Conservation (phyloP, 2,113 vertebrate species). For the Baryphthengus martii region DNA sequence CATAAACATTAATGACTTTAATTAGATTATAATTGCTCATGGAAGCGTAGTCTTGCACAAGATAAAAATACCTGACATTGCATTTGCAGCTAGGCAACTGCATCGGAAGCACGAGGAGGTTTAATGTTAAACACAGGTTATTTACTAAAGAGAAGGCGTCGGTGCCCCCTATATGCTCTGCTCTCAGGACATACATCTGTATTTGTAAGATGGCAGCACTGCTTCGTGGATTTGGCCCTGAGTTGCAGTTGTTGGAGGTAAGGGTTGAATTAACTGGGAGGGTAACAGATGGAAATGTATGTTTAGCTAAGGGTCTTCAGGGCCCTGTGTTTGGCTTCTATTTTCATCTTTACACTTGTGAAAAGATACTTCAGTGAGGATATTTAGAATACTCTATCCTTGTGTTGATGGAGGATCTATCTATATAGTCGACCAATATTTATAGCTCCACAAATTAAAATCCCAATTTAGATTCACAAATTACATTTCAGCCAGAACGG, state of each 20-base stretch:
- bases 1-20: constrained; percentile 72
- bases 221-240: not conserved
- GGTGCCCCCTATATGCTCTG: not conserved
- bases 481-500: not conserved
- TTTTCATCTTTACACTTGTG: not conserved
- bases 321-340: not conserved
- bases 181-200: not conserved
- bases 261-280: not conserved
- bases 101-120: not conserved
- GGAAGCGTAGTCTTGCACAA: constrained; percentile 41
- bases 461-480: not conserved
- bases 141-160: not conserved
- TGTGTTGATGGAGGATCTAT: not conserved
- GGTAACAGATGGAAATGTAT: not conserved
- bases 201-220: not conserved
- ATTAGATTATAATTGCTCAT: constrained; percentile 70
- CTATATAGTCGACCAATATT: not conserved
- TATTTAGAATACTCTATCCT: not conserved
- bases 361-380: not conserved
- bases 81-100: constrained; percentile 9
- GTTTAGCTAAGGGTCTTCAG: not conserved
- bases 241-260: no score
- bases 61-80: constrained; percentile 63
- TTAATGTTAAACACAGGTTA: not conserved
- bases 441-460: not conserved